Conservation (phyloP, 2,797 vertebrate genomes). For the Synaphobranchus kaupii region DNA sequence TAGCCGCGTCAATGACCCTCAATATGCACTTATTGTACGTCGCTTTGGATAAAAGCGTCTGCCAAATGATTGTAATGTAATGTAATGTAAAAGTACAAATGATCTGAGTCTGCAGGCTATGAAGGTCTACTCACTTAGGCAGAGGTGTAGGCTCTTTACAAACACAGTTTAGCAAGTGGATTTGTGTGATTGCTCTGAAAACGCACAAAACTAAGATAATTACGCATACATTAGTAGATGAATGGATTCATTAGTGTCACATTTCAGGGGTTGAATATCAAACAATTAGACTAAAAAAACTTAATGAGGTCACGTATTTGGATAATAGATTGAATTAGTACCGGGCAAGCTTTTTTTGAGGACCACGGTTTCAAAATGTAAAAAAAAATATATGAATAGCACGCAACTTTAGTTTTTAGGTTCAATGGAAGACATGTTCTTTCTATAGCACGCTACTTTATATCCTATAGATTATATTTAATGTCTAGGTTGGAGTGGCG, state of each 20-base stretch:
- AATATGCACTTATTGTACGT: too few species aligned
- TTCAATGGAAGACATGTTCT: conserved; percentile 40
- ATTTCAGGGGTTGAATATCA: neutral
- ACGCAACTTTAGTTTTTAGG: conserved; percentile 48
- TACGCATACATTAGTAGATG: neutral
- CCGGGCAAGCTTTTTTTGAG: neutral
- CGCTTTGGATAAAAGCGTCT: too few species aligned
- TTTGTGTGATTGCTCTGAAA: neutral
- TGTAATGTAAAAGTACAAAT: too few species aligned
- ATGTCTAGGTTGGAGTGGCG: conserved; percentile 32
- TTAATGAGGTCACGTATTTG: neutral
- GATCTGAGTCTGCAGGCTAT: neutral
- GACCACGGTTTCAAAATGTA: neutral
- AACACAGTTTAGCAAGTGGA: neutral
- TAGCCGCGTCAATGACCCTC: too few species aligned
- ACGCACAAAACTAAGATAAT: neutral
- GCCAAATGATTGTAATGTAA: too few species aligned
- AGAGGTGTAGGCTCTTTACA: neutral
- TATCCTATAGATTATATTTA: conserved; percentile 31
- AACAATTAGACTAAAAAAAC: neutral
- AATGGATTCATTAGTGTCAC: neutral
- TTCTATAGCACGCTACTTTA: conserved; percentile 7
- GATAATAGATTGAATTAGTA: neutral
- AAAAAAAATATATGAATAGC: neutral
- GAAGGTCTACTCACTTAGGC: neutral